These are phyloP conservation scores for Psittacula echo DNA, from an alignment of 2,797 vertebrate species.

Conservation along the genomic window DNA sequence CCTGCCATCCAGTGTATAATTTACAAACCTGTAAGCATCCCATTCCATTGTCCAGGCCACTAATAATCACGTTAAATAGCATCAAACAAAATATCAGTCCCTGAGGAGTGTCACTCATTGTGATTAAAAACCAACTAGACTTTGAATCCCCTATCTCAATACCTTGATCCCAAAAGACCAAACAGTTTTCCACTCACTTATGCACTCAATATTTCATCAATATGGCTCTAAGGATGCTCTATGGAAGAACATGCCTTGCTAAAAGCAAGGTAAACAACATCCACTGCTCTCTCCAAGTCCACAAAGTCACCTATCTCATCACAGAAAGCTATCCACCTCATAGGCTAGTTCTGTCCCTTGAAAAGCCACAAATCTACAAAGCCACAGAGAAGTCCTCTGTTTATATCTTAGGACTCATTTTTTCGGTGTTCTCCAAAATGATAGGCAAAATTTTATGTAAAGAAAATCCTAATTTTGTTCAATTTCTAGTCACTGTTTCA, in stretches of 20 bases:
- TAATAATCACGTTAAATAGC: neutral
- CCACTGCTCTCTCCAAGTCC: neutral
- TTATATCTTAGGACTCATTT: neutral
- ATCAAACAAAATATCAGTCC: neutral
- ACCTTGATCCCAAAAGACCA: neutral
- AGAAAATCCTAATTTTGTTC: neutral
- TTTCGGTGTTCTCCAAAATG: neutral
- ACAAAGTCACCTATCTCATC: neutral
- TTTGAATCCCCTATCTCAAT: neutral
- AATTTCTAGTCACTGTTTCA: neutral
- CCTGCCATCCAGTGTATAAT: neutral
- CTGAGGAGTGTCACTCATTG: neutral
- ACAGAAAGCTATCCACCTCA: neutral
- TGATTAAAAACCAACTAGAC: neutral
- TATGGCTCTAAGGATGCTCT: neutral
- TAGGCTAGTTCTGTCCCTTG: neutral
- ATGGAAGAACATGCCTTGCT: neutral
- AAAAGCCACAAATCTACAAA: neutral
- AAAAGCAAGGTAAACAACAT: neutral
- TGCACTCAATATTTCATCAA: neutral
- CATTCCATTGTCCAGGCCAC: neutral
- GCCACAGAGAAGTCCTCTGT: neutral
- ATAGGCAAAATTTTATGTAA: neutral
- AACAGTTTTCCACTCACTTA: neutral
- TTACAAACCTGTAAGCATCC: neutral